phyloP scores from a whole-genome alignment of 1,140 invertebrate genomes.

The Phymastichus coffea region DNA sequence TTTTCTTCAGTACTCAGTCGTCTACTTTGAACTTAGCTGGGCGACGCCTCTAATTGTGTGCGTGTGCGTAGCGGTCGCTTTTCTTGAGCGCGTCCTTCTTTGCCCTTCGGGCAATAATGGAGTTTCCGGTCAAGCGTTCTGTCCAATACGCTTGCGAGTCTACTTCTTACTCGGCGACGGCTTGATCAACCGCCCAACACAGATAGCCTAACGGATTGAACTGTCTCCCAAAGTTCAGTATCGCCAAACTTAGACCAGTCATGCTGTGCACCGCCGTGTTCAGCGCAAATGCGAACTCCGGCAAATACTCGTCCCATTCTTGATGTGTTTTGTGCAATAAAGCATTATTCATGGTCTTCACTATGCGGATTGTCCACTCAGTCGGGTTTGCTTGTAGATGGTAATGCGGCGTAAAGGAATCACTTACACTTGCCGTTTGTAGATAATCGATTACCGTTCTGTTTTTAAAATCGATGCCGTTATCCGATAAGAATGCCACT shows the following conservation, averaged over 20 bases:
- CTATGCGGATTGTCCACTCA: not conserved
- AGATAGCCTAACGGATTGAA: not conserved
- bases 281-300: not conserved
- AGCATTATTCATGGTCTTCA: not conserved
- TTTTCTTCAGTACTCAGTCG: not conserved
- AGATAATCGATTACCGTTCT: too few relatives aligned
- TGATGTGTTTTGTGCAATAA: not conserved
- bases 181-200: not conserved
- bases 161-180: not conserved
- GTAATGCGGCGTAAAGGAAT: too few relatives aligned
- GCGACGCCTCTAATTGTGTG: not conserved
- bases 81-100: not conserved
- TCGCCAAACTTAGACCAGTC: not conserved
- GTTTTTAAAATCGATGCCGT: too few relatives aligned
- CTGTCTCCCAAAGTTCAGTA: not conserved
- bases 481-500: too few relatives aligned
- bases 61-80: not conserved
- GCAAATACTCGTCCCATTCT: not conserved
- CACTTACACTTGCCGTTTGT: too few relatives aligned
- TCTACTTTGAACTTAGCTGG: not conserved
- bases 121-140: too few relatives aligned
- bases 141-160: not conserved
- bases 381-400: not conserved
- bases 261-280: not conserved
- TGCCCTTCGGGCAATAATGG: not conserved